Evolutionary conservation across 2,113 vertebrate genomes (phyloP).

Genomic region (Lepus timidus): DNA sequence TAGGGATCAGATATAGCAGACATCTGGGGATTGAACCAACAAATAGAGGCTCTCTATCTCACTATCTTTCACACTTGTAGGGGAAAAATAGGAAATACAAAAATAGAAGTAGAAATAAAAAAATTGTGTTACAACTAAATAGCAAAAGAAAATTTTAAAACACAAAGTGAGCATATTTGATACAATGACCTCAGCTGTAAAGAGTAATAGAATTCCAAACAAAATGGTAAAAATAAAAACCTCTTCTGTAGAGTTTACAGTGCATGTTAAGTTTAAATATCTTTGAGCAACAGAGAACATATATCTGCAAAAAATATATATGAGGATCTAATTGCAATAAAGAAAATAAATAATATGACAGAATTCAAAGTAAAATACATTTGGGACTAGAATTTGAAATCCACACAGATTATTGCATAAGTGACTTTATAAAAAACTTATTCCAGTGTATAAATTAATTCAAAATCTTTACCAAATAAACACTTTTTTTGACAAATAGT

Average conservation of each 20-base stretch:
- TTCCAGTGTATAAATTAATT: background rate
- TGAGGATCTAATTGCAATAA: background rate
- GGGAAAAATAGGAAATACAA: background rate
- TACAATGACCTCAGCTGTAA: background rate
- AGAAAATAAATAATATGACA: background rate
- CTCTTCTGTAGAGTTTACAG: background rate
- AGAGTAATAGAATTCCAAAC: background rate
- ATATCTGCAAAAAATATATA: background rate
- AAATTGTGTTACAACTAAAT: background rate
- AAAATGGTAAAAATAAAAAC: background rate
- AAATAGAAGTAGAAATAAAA: background rate
- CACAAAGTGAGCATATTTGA: background rate
- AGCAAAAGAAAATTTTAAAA: background rate
- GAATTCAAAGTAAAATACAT: background rate
- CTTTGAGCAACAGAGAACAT: background rate
- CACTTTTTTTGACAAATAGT: background rate
- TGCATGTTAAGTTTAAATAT: background rate
- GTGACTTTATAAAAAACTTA: background rate
- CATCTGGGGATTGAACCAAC: no score
- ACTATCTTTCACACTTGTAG: no score
- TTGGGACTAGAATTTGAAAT: background rate
- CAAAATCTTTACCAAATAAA: background rate
- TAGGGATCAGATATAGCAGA: no score
- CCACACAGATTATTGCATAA: background rate
- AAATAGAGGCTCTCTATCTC: no score